Conservation (phyloP, 2,888 invertebrate genomes). For the Agrotis exclamationis region DNA sequence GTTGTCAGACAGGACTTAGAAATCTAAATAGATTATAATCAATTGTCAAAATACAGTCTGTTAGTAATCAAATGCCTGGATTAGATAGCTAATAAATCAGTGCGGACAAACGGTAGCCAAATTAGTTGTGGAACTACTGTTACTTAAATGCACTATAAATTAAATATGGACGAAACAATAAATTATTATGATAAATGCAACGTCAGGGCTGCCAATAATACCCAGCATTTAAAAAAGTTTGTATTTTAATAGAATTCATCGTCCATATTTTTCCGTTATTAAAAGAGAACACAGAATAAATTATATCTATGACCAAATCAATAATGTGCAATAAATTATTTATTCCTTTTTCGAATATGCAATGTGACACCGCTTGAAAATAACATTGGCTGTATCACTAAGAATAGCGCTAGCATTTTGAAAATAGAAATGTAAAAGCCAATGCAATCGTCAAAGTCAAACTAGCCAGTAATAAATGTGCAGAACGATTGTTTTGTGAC, state of each 20-base stretch:
- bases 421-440: slow-evolving; percentile 19
- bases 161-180: slow-evolving; percentile 49
- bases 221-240: not conserved
- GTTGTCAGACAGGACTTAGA: slow-evolving; percentile 20
- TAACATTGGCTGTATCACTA: slow-evolving; percentile 32
- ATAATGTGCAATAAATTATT: not conserved
- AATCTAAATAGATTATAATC: slow-evolving; percentile 33
- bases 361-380: slow-evolving; percentile 41
- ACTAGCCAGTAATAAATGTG: too few species aligned
- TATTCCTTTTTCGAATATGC: slow-evolving; percentile 25
- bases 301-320: not conserved
- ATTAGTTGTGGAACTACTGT: slow-evolving; percentile 51
- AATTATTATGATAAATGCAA: slow-evolving; percentile 45
- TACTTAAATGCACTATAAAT: slow-evolving; percentile 53
- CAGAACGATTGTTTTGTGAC: not conserved
- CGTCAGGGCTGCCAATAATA: slow-evolving; percentile 23
- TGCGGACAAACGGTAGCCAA: slow-evolving; percentile 52
- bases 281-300: not conserved
- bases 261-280: slow-evolving; percentile 1
- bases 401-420: slow-evolving; percentile 27
- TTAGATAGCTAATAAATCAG: slow-evolving; percentile 49
- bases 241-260: not conserved
- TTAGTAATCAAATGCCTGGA: slow-evolving; percentile 31
- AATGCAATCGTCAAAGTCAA: slow-evolving; percentile 1
- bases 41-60: slow-evolving; percentile 41